phyloP scores from a whole-genome alignment of 2,113 vertebrate species.

The Ondatra zibethicus region DNA sequence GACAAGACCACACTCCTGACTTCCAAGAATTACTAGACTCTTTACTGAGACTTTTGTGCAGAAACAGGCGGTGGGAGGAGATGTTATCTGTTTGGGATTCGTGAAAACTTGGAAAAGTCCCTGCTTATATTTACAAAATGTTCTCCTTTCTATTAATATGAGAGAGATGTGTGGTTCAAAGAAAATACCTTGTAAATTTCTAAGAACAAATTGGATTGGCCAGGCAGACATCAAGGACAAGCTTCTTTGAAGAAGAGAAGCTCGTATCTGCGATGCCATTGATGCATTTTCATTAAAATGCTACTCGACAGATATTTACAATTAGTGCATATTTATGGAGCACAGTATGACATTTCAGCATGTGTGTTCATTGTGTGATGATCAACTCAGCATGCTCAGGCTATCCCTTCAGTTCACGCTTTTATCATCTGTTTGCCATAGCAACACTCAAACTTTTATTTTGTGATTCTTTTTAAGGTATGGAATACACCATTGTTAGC shows the following conservation, averaged over 20 bases:
- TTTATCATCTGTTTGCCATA: neutral
- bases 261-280: neutral
- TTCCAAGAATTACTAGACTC: neutral
- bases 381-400: neutral
- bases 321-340: neutral
- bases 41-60: neutral
- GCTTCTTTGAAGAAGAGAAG: neutral
- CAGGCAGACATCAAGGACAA: neutral
- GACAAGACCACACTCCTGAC: neutral
- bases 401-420: neutral
- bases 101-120: neutral
- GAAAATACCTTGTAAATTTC: neutral
- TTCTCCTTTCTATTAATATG: neutral
- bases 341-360: neutral
- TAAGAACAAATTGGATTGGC: neutral
- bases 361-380: neutral
- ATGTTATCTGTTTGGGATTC: neutral
- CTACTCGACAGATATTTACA: neutral
- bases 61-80: neutral
- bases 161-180: neutral
- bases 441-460: neutral
- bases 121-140: neutral
- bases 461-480: neutral
- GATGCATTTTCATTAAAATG: neutral
- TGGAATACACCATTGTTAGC: neutral